These are phyloP conservation scores for Erannis defoliaria DNA, from an alignment of 2,888 invertebrate species.

Conservation along the genomic window DNA sequence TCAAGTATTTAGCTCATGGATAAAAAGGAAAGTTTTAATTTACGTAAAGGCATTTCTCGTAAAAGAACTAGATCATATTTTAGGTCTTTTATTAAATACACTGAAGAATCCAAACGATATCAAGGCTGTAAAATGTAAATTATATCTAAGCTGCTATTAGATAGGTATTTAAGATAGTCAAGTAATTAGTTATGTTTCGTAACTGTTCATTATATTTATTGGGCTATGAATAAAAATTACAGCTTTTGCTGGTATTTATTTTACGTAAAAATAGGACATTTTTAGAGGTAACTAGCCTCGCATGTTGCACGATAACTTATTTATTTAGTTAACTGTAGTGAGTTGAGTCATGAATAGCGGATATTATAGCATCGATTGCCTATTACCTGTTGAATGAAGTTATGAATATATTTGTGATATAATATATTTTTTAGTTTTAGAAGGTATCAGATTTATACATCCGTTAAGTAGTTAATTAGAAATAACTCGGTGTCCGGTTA, in stretches of 20 bases:
- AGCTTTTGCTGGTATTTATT: slow-evolving; percentile 28
- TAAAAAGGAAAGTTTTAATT: slow-evolving; percentile 18
- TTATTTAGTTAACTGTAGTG: slow-evolving; percentile 25
- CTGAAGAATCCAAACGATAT: slow-evolving; percentile 39
- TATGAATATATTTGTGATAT: not conserved
- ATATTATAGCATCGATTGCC: slow-evolving; percentile 25
- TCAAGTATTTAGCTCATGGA: slow-evolving; percentile 13
- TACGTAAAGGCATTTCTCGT: slow-evolving; percentile 39
- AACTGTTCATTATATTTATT: slow-evolving; percentile 36
- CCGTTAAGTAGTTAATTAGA: slow-evolving; percentile 10
- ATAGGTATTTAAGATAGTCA: slow-evolving; percentile 33
- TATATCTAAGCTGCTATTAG: slow-evolving; percentile 24
- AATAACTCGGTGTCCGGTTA: slow-evolving; percentile 14
- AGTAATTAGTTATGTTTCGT: slow-evolving; percentile 34
- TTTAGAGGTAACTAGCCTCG: slow-evolving; percentile 32
- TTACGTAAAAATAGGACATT: slow-evolving; percentile 28
- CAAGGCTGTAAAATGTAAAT: slow-evolving; percentile 49
- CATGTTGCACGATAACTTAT: slow-evolving; percentile 36
- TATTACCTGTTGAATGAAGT: slow-evolving; percentile 28
- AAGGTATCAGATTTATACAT: slow-evolving; percentile 4
- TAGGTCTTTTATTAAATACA: slow-evolving; percentile 45
- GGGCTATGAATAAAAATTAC: slow-evolving; percentile 33
- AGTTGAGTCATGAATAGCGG: slow-evolving; percentile 23
- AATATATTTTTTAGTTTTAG: slow-evolving; percentile 7
- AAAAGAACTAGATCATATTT: slow-evolving; percentile 59